Evolutionary conservation across 2,888 invertebrate species (phyloP).

Genomic region (Ormia ochracea): DNA sequence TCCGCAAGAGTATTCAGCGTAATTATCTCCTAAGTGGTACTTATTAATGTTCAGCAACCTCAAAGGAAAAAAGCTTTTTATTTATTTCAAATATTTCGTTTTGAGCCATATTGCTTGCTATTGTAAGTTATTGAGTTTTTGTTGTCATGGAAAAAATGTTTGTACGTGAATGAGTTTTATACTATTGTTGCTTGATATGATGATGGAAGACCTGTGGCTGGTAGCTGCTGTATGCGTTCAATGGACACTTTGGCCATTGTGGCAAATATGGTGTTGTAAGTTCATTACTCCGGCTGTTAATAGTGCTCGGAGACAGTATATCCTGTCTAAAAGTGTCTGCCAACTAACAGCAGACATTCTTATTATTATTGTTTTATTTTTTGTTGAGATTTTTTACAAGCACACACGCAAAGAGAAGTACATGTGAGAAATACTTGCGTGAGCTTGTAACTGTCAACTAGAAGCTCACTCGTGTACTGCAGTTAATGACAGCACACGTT

Average conservation of each 20-base stretch:
- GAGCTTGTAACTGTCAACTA: conserved; percentile 18
- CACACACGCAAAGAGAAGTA: background rate
- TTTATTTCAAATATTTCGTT: too few species aligned
- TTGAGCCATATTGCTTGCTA: too few species aligned
- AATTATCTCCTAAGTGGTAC: too few species aligned
- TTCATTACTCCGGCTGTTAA: conserved; percentile 43
- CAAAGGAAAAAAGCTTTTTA: too few species aligned
- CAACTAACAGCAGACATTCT: conserved; percentile 39
- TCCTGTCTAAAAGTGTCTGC: conserved; percentile 24
- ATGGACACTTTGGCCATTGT: conserved; percentile 26
- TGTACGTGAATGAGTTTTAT: background rate
- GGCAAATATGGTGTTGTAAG: conserved; percentile 18
- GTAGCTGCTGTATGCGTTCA: background rate
- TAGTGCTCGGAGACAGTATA: conserved; percentile 19
- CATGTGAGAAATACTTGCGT: background rate
- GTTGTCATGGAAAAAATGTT: too few species aligned
- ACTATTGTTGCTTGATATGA: background rate
- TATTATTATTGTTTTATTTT: conserved; percentile 3
- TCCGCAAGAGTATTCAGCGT: too few species aligned
- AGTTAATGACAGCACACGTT: conserved; percentile 58
- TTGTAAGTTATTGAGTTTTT: too few species aligned
- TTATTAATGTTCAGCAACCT: too few species aligned
- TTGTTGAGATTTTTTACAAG: conserved; percentile 4
- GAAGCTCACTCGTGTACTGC: conserved; percentile 50
- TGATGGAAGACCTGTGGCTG: background rate